These are phyloP conservation scores for Phaenicophaeus curvirostris DNA, from an alignment of 2,797 vertebrate genomes.

Conservation along the genomic window DNA sequence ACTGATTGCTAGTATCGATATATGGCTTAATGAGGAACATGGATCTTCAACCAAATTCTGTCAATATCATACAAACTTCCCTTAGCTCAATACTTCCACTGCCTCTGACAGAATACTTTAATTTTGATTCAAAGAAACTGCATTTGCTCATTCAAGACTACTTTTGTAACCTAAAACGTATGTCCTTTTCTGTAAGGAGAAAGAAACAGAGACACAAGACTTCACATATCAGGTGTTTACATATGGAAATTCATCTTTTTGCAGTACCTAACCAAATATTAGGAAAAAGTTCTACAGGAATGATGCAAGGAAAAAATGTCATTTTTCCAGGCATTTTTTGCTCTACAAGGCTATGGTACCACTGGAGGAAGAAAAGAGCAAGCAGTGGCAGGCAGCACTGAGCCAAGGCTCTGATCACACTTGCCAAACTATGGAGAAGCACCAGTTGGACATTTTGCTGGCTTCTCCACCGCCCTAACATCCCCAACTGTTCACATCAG, in stretches of 20 bases:
- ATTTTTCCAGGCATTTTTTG: background rate
- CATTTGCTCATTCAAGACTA: background rate
- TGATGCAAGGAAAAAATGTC: background rate
- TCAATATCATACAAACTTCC: background rate
- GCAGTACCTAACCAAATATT: background rate
- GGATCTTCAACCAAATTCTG: background rate
- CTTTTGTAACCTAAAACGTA: background rate
- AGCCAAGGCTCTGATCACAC: background rate
- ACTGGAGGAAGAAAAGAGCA: background rate
- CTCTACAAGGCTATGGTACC: background rate
- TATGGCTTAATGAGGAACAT: background rate
- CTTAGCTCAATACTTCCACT: background rate
- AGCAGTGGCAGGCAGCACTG: background rate
- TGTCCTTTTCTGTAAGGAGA: background rate
- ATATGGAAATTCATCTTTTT: background rate
- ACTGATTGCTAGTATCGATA: background rate
- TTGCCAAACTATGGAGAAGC: background rate
- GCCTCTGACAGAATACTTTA: background rate
- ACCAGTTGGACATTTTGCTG: background rate
- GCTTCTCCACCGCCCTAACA: background rate
- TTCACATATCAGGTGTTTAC: background rate
- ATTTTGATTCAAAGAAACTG: background rate
- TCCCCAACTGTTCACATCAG: background rate
- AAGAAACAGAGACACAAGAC: background rate
- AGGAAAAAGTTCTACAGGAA: background rate